Conservation (phyloP, 2,113 vertebrate genomes). For the Podilymbus podiceps region DNA sequence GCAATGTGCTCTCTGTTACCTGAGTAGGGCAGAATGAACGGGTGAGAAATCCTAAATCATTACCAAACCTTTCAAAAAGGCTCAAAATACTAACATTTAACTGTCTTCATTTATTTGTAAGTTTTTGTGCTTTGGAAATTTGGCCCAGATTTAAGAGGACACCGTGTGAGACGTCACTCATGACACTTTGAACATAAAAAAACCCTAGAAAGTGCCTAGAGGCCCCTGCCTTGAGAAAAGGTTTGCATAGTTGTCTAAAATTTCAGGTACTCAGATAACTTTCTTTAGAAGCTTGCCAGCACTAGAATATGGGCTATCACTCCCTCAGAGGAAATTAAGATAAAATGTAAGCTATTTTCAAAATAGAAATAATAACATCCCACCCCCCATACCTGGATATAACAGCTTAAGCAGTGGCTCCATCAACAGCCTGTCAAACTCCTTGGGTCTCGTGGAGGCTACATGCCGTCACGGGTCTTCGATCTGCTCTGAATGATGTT, state of each 20-base stretch:
- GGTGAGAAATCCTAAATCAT: not conserved
- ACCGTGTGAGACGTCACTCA: not conserved
- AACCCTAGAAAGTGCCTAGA: not conserved
- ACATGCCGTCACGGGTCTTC: fast-evolving
- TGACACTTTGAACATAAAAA: not conserved
- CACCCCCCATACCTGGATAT: not conserved
- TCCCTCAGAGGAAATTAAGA: not conserved
- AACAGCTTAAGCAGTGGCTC: not conserved
- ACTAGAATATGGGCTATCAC: not conserved
- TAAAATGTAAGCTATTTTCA: not conserved
- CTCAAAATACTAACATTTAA: not conserved
- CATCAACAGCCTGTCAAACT: not conserved
- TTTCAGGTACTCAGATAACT: not conserved
- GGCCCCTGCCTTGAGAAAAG: not conserved
- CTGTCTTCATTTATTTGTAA: not conserved
- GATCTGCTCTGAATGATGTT: not conserved
- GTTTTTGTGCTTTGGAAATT: not conserved
- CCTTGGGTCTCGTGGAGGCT: not conserved
- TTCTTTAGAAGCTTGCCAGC: not conserved
- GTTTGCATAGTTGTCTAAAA: not conserved
- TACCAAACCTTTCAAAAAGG: not conserved
- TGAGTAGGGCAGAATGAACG: not conserved
- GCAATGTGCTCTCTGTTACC: not conserved
- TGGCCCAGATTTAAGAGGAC: not conserved
- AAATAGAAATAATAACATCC: not conserved